Evolutionary conservation across 2,797 vertebrate species (phyloP), one percentile per base, ranked within the genome.

Genomic region (Xenentodon cancila): DNA sequence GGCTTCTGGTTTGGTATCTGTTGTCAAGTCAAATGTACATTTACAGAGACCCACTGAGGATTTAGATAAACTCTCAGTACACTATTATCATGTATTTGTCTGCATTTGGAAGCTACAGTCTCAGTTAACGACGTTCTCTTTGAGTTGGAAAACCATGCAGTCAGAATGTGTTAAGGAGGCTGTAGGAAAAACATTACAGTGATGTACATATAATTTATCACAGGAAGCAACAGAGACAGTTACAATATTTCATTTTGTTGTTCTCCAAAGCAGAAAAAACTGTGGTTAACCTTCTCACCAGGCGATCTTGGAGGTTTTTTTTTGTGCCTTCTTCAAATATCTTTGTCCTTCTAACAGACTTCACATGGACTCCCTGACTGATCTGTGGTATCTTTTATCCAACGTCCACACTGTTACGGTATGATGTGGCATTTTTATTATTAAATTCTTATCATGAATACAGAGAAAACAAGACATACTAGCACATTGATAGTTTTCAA

Each of bases 401-500:
- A 48, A 1, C 51, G n/a, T 42, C 55, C 16, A 63, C 16, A 32
- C 9, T 11, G 18, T 48, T 27, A 44, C 27, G 9, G 37, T 27
- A 37, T 45, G 16, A 66, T 34, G 19, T 12, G 11, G 55, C 64
- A 11, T 30, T 82, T 82, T 62, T 84, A 75, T 81, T 67, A 46
- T 64, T 18, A 18, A 25, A 44, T 63, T 54, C 42, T 63, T 1
- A 51, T 61, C 7, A 59, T 18, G 61, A 77, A 69, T 15, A 79
- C 63, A 79, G 25, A 58, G 60, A 66, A 72, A 79, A 45, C 43
- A 68, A 50, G 20, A 76, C 62, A 67, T 45, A 64, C 12, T 43
- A 9, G 71, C 56, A 69, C 40, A 54, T 77, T 40, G 11, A 54
- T 55, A 30, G 70, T 65, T 6, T 3, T 71, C 12, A 61, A 53